phyloP scores from a whole-genome alignment of 2,113 vertebrate species.

The Eolophus roseicapilla region DNA sequence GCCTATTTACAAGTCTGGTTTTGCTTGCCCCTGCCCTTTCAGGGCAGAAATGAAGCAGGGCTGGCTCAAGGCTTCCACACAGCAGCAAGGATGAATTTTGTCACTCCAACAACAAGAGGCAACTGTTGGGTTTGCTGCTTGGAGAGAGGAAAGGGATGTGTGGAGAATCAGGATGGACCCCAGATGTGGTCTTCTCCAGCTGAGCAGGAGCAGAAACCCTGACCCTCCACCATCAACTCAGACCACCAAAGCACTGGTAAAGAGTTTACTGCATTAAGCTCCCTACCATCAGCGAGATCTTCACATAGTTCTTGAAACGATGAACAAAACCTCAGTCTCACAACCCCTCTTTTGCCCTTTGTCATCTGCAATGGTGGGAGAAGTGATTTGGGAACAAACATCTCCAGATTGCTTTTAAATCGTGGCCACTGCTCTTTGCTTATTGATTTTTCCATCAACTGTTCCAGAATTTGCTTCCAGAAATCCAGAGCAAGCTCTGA shows the following conservation, averaged over 20 bases:
- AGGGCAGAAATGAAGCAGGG: not conserved
- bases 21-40: not conserved
- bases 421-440: not conserved
- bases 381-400: not conserved
- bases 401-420: conserved; percentile 12
- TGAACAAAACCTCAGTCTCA: not conserved
- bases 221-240: not conserved
- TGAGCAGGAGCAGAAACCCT: not conserved
- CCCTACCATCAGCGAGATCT: not conserved
- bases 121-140: not conserved
- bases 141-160: not conserved
- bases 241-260: too few relatives aligned
- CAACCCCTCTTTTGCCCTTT: not conserved
- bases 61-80: not conserved
- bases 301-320: not conserved
- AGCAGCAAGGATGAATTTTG: not conserved
- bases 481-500: conserved; percentile 37
- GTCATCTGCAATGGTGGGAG: not conserved
- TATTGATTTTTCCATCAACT: conserved; percentile 57
- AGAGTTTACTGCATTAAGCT: not conserved
- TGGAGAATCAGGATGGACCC: not conserved
- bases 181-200: not conserved
- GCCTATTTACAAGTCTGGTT: not conserved
- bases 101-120: not conserved
- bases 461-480: conserved; percentile 64